Evolutionary conservation across 1,140 invertebrate species (phyloP), one percentile per base, ranked within the genome.

Genomic region (Laodelphax striatellus): DNA sequence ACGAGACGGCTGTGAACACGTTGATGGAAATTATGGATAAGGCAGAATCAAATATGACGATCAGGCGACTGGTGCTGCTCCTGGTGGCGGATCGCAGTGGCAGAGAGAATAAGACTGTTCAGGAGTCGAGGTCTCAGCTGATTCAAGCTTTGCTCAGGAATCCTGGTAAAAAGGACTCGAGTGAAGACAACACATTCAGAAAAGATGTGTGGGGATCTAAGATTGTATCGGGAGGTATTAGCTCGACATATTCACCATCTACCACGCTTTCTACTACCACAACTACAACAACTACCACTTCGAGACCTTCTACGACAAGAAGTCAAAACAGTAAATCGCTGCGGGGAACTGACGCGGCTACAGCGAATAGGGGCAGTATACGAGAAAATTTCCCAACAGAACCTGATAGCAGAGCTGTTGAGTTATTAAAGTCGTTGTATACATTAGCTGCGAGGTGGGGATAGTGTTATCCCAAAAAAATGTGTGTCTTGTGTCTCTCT

Each of bases 381-480:
- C 17, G 24, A 61, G 43, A 24, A 4, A 52, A n/a, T 31, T 59
- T 59, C 22, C 63, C 61, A 6, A 43, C 58, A 11, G 67, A 69
- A 60, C 83, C 87, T 11, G 88, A 90, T 68, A 81, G 79, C 4
- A 79, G 88, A 70, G 88, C 88, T 2, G 74, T 91, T 60, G 87
- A 90, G 72, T 75, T 91, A 63, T 77, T 91, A 65, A 84, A 86
- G 73, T 88, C 88, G 60, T 76, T 91, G 55, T 91, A 90, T 73
- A 82, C 83, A 58, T 82, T 91, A 69, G 88, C 88, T 50, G 85
- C 88, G 13, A 83, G 84, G 74, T 90, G 84, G 81, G 84, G 83
- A 67, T 79, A 62, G 46, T 55, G 11, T 31, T 55, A 4, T 38
- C 21, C 34, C 3, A 38, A 28, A 4, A 28, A 28, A 4, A 4